Percentiles rank a stretch among this genome's conserved stretches.
Conservation (phyloP, 2,797 vertebrate genomes). For the Gambusia yucatana region DNA sequence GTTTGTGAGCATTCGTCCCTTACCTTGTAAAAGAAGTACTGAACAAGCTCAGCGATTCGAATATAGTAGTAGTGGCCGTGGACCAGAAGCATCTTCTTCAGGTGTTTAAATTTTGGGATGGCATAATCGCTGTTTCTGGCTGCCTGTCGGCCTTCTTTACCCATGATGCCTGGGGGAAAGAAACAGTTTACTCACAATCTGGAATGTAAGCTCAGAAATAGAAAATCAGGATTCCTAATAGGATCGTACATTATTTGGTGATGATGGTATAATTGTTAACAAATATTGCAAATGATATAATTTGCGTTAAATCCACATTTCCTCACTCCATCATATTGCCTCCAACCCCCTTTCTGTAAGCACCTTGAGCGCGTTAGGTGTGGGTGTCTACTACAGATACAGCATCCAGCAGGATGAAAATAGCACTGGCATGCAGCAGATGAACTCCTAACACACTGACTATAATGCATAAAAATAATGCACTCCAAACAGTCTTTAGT, state of each 20-base stretch:
- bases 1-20: conserved; percentile 27
- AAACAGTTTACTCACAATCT: conserved; percentile 9
- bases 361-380: neutral
- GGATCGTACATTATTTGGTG: neutral
- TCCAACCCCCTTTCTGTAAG: neutral
- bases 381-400: neutral
- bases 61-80: conserved; percentile 98
- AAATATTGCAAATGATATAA: neutral
- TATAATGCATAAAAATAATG: neutral
- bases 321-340: neutral
- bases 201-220: neutral
- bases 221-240: neutral
- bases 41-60: conserved; percentile 96
- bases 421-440: neutral
- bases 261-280: neutral
- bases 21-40: conserved; percentile 99
- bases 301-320: neutral
- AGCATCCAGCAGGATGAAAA: neutral
- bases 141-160: conserved; percentile 97
- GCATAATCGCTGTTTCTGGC: conserved; percentile 99
- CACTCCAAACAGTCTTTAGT: neutral
- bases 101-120: conserved; percentile 97
- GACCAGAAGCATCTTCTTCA: conserved; percentile 98
- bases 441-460: neutral
- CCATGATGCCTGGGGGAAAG: conserved; percentile 87